Evolutionary conservation across 2,888 invertebrate genomes (phyloP).

Genomic region (Germaria angustata): DNA sequence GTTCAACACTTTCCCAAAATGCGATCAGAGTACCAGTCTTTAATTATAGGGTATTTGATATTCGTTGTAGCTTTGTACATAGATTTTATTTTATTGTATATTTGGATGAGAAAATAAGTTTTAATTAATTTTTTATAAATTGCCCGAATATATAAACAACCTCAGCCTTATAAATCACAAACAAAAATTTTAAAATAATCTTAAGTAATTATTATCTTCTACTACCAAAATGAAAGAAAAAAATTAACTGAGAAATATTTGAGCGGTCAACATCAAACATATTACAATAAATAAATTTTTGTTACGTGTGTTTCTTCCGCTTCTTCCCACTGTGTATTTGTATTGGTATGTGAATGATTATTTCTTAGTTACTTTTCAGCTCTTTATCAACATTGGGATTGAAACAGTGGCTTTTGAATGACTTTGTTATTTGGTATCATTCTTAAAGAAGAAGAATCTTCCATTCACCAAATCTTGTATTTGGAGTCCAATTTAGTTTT

Average conservation of each 20-base stretch:
- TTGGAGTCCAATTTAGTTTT: slow-evolving; percentile 62
- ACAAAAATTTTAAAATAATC: not conserved
- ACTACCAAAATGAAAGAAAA: not conserved
- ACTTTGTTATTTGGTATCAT: slow-evolving; percentile 57
- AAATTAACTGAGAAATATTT: not conserved
- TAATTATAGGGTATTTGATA: too few relatives aligned
- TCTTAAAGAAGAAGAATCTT: not conserved
- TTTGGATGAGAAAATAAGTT: slow-evolving; percentile 57
- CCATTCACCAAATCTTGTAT: slow-evolving; percentile 44
- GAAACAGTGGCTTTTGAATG: slow-evolving; percentile 55
- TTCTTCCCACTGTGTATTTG: slow-evolving; percentile 52
- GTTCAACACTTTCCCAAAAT: too few relatives aligned
- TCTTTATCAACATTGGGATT: slow-evolving; percentile 9
- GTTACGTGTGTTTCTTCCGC: slow-evolving; percentile 52
- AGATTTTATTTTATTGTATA: too few relatives aligned
- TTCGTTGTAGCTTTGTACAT: too few relatives aligned
- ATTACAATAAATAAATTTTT: not conserved
- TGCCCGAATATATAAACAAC: not conserved
- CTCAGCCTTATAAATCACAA: not conserved
- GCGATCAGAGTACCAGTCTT: too few relatives aligned
- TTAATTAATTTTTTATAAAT: slow-evolving; percentile 51
- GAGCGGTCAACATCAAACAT: slow-evolving; percentile 53
- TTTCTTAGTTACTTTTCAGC: not conserved
- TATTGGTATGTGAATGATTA: slow-evolving; percentile 17
- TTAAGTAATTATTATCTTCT: slow-evolving; percentile 35